Evolutionary conservation across 2,113 vertebrate species (phyloP), one percentile per base, ranked within the genome.

Genomic region (Serilophus lunatus): DNA sequence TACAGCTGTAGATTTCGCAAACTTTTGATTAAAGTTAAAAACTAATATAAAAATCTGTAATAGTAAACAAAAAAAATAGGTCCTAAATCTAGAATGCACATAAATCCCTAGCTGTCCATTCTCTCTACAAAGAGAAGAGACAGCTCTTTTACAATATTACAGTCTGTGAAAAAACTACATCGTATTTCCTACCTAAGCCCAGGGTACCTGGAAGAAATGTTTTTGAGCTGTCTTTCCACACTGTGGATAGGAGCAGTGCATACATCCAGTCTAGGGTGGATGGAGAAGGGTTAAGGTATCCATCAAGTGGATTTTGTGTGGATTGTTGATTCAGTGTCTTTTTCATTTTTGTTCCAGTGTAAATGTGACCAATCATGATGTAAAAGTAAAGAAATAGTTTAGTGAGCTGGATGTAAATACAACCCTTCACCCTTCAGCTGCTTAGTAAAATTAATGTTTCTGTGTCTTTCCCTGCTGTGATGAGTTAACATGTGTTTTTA

Each of bases 101-200:
- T 53, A 79, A 91, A 85, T 24, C 35, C 26, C 13, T 72, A 56
- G 22, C 26, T 87, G 44, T 56, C 49, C 20, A 9, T 91, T 91
- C 35, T 45, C 13, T 82, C n/a, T 50, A 29, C 26, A 70, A 74
- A 69, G 33, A 51, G 29, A 57, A 69, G 35, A 86, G 26, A 54
- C n/a, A 0, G 1, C 1, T 53, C 38, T 93, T 92, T 86, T 74
- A 88, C 81, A 42, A 2, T 45, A 35, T 68, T 60, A 69, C 56
- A 91, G 24, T 56, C 26, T 19, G 24, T 47, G 45, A 47, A 31
- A 56, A n/a, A 38, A n/a, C n/a, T n/a, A 44, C 14, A 7, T 5
- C 2, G 5, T 2, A 71, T 87, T 76, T 35, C 22, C 18, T 65
- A 9, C 1, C 0, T 57, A 36, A 79, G 53, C 6, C 26, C n/a